phyloP scores from a whole-genome alignment of 2,797 vertebrate genomes.

The Falco naumanni region DNA sequence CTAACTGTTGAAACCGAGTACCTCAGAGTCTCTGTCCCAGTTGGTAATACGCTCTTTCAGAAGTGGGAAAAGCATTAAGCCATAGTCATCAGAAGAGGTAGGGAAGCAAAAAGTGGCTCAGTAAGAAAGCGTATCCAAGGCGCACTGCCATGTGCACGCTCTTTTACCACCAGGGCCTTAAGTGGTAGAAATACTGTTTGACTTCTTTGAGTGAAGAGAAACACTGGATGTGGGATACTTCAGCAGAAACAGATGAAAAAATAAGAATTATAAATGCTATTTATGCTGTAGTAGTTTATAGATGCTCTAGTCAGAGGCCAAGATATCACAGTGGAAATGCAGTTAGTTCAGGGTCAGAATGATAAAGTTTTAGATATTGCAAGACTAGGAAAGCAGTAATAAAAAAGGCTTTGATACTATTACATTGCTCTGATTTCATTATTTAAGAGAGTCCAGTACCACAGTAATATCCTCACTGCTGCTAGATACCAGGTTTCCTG shows the following conservation, averaged over 20 bases:
- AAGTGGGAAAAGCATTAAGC: background rate
- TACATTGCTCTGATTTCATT: background rate
- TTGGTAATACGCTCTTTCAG: background rate
- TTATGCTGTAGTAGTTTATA: background rate
- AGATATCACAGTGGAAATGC: background rate
- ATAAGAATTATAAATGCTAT: background rate
- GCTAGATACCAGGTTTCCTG: background rate
- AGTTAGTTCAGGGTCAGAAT: background rate
- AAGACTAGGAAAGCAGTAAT: background rate
- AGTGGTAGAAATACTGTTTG: background rate
- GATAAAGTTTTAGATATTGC: background rate
- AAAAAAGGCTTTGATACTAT: background rate
- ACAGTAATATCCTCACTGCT: background rate
- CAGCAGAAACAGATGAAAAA: background rate
- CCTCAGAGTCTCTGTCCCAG: background rate
- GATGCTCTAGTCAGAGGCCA: background rate
- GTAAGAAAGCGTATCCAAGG: background rate
- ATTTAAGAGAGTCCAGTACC: background rate
- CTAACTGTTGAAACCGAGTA: background rate
- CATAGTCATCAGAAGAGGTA: background rate
- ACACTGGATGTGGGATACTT: background rate
- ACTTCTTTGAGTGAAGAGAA: background rate
- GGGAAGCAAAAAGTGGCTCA: background rate
- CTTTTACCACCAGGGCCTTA: background rate
- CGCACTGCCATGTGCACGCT: rapidly evolving